A percentile compares a stretch with the other conserved stretches of the same genome.
These are phyloP conservation scores for Achroia grisella DNA, from an alignment of 1,140 invertebrate species.

Conservation along the genomic window DNA sequence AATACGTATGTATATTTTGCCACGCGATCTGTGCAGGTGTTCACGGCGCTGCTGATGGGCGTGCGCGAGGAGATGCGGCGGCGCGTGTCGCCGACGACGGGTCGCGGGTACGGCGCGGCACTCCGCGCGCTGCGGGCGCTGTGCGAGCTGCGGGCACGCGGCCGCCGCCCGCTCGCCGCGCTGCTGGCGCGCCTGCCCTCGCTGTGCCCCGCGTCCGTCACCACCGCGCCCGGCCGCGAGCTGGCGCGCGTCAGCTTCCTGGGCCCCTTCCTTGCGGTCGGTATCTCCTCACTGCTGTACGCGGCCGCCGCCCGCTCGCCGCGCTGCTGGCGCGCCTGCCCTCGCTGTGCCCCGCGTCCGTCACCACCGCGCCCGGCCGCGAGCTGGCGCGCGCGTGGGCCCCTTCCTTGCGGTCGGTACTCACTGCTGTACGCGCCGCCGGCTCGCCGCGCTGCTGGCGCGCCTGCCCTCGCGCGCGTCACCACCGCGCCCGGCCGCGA, in stretches of 20 bases:
- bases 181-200: slow-evolving; percentile 83
- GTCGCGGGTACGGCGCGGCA: slow-evolving; percentile 50
- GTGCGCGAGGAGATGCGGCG: slow-evolving; percentile 66
- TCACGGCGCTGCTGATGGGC: slow-evolving; percentile 58
- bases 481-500: slow-evolving; percentile 83
- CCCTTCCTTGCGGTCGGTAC: slow-evolving; percentile 42
- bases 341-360: slow-evolving; percentile 32
- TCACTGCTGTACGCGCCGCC: too few relatives aligned
- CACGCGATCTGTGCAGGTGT: slow-evolving; percentile 53
- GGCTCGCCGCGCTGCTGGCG: slow-evolving; percentile 83
- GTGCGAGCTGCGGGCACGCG: slow-evolving; percentile 55
- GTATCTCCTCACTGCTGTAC: slow-evolving; percentile 8
- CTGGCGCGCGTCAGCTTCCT: slow-evolving; percentile 87
- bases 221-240: slow-evolving; percentile 85
- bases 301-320: too few relatives aligned
- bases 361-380: slow-evolving; percentile 38
- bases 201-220: slow-evolving; percentile 83
- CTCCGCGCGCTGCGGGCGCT: slow-evolving; percentile 56
- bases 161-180: slow-evolving; percentile 56
- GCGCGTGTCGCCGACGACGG: slow-evolving; percentile 43
- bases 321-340: too few relatives aligned
- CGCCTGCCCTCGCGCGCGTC: slow-evolving; percentile 78
- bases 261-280: slow-evolving; percentile 90
- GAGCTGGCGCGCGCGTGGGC: slow-evolving; percentile 49
- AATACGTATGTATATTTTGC: too few relatives aligned